Conservation (phyloP, 2,797 vertebrate species). For the Falco peregrinus region DNA sequence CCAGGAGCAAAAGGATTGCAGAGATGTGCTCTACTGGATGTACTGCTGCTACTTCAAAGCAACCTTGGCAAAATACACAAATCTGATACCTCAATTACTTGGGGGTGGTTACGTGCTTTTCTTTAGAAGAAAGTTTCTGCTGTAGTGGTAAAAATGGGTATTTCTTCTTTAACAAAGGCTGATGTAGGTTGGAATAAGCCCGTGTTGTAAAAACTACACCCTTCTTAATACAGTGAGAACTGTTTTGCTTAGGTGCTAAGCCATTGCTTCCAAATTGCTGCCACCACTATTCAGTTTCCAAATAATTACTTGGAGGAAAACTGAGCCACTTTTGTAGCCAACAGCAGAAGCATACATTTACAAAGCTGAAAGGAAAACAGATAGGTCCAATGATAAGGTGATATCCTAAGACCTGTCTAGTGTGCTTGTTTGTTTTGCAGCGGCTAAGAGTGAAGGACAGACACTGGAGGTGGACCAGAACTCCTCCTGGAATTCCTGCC, state of each 20-base stretch:
- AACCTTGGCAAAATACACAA: neutral
- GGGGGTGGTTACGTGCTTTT: neutral
- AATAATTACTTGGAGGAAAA: neutral
- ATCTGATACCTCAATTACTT: neutral
- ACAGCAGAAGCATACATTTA: neutral
- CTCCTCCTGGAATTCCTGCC: neutral
- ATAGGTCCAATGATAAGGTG: neutral
- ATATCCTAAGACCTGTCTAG: neutral
- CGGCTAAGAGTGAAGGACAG: neutral
- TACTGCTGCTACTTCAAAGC: neutral
- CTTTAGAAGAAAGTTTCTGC: neutral
- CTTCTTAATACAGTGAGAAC: neutral
- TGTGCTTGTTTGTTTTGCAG: neutral
- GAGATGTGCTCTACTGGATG: neutral
- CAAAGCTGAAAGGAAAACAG: neutral
- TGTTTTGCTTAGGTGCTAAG: neutral
- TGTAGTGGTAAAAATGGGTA: neutral
- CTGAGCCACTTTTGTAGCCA: neutral
- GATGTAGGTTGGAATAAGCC: neutral
- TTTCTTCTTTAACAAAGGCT: neutral
- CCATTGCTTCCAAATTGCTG: neutral
- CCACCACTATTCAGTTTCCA: neutral
- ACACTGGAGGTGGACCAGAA: neutral
- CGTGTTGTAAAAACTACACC: neutral
- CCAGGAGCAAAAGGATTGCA: neutral